Conservation (phyloP, 2,113 vertebrate genomes). For the Oryzias woworae region DNA sequence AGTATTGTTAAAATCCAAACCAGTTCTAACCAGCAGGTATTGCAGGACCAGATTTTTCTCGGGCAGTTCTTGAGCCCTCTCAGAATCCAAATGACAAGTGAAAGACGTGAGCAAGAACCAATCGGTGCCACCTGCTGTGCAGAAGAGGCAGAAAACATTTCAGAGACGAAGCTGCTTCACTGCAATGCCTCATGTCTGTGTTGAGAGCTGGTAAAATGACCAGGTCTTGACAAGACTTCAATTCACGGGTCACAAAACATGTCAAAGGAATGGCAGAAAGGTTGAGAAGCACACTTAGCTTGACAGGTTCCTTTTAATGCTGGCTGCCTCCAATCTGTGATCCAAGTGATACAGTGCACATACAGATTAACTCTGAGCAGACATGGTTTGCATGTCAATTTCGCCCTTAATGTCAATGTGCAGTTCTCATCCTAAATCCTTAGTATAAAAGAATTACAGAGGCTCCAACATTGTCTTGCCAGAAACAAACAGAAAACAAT, state of each 20-base stretch:
- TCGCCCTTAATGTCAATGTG: conserved; percentile 51
- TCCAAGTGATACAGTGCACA: conserved; percentile 66
- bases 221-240: conserved; percentile 78
- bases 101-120: conserved; percentile 50
- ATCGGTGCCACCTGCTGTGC: conserved; percentile 65
- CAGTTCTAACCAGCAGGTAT: conserved; percentile 28
- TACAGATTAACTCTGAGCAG: conserved; percentile 66
- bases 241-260: conserved; percentile 77
- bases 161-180: conserved; percentile 50
- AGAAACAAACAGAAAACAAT: conserved; percentile 46
- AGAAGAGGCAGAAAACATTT: conserved; percentile 36
- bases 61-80: conserved; percentile 58
- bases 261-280: conserved; percentile 73
- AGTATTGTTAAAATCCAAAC: conserved; percentile 27
- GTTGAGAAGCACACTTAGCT: conserved; percentile 71
- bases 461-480: conserved; percentile 2
- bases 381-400: conserved; percentile 62
- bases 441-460: conserved; percentile 25
- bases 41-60: conserved; percentile 45
- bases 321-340: conserved; percentile 65
- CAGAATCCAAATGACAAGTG: conserved; percentile 50
- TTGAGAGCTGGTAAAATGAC: conserved; percentile 71
- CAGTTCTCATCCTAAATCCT: conserved; percentile 6
- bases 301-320: conserved; percentile 76
- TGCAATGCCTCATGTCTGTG: conserved; percentile 53